Evolutionary conservation across 2,113 vertebrate species (phyloP), one percentile per base, ranked within the genome.

Genomic region (Cavia porcellus): DNA sequence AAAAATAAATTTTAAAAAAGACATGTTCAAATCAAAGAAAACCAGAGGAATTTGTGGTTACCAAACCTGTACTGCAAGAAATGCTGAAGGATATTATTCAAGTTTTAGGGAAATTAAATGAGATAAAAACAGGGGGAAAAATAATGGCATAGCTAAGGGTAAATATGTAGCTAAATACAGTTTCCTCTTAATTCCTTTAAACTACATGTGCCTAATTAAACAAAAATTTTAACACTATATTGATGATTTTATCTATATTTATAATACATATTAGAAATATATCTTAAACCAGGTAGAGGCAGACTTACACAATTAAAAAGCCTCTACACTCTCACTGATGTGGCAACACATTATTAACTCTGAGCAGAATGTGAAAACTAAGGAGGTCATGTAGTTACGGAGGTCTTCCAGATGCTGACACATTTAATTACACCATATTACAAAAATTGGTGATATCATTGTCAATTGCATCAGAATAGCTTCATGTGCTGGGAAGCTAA

Each of bases 391-490:
- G 35, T 55, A 84, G 62, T 80, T 52, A 32, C 30, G 20, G 32
- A 85, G 72, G 24, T 11, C 25, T 89, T 64, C 79, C 88, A 66
- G 91, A 88, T 57, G 61, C n/a, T 87, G 52, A 93, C 45, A 82
- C 32, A 80, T 38, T 90, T 32, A 50, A 80, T 30, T 50, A 79
- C 5, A 32, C 45, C 30, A 89, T 22, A 32, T 7, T 17, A 64
- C 5, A 89, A 70, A 85, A 86, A 28, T 68, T 61, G 38, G 45
- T 38, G 61, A n/a, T 12, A 74, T 35, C 55, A 57, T 19, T 47
- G 45, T 19, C 20, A 52, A 52, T 68, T 59, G 24, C 57, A 96
- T 81, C n/a, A 93, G 68, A 74, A 83, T 9, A 83, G 55, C 57
- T 74, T 20, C 42, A 13, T 89, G 52, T 42, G 38, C 11, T 59